Conservation (phyloP, 1,140 invertebrate genomes). For the Zaprionus tsacasi region DNA sequence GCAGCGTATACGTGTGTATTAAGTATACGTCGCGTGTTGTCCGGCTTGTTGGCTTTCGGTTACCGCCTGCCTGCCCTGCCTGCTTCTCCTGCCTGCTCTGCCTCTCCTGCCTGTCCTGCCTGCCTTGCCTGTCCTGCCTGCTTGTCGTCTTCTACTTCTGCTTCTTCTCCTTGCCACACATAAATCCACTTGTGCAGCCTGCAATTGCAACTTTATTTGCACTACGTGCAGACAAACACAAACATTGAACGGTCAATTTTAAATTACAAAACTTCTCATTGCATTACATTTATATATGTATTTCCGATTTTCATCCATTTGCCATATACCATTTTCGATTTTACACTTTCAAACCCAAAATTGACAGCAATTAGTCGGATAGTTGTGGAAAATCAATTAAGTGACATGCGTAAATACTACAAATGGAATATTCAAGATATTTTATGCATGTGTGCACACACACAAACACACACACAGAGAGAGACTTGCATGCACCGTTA, state of each 20-base stretch:
- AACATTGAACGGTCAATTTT: slow-evolving; percentile 48
- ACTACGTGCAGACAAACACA: slow-evolving; percentile 67
- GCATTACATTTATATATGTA: not conserved
- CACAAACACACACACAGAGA: slow-evolving; percentile 14
- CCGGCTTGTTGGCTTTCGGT: slow-evolving; percentile 56
- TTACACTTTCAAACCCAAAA: not conserved
- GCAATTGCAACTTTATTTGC: slow-evolving; percentile 62
- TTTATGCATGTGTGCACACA: slow-evolving; percentile 23
- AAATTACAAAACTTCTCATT: slow-evolving; percentile 47
- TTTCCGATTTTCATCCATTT: slow-evolving; percentile 8
- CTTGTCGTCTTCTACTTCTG: not conserved
- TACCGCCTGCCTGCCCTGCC: not conserved
- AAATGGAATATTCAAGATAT: slow-evolving; percentile 35
- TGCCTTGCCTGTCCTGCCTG: not conserved
- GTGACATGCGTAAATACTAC: slow-evolving; percentile 43
- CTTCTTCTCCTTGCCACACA: not conserved
- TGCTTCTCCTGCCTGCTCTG: not conserved
- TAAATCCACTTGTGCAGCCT: slow-evolving; percentile 25
- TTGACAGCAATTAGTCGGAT: slow-evolving; percentile 22
- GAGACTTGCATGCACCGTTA: not conserved
- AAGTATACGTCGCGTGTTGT: slow-evolving; percentile 71
- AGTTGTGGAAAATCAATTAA: slow-evolving; percentile 50
- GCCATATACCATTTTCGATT: slow-evolving; percentile 12
- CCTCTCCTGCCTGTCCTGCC: not conserved
- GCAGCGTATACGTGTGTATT: slow-evolving; percentile 72